Base-by-base conservation (phyloP, 2,113 vertebrate species). In the Sylvilagus bachmani region DNA sequence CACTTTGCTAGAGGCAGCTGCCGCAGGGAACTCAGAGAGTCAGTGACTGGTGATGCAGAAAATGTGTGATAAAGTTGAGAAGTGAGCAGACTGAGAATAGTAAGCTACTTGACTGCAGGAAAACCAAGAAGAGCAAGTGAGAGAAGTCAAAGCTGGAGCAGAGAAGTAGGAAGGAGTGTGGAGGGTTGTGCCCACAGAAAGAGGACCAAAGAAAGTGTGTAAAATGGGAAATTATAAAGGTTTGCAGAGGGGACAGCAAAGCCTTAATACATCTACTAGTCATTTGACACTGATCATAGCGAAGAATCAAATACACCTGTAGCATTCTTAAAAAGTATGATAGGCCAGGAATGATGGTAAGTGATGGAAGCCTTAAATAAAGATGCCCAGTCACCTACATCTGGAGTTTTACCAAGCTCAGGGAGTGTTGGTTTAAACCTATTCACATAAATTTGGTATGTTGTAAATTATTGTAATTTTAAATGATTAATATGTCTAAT, bases 111-210 rank as follows among this genome's bases (percentile, higher is more conserved):
- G 77, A 38, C 2, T 10, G 17, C 19, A 17, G 58, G 6, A 85
- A 7, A 5, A 53, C 13, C 1, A 27, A 27, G 16, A 17, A 31
- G 2, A 79, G 13, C 55, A 61, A 77, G 11, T 4, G 36, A 75
- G 31, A 64, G 29, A 29, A 89, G 24, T 1, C 11, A 53, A 71
- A 38, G 31, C 29, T 38, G 10, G 61, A 25, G 11, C 0, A 75
- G 13, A 49, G 9, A 49, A 51, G 1, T 1, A 2, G 0, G 2
- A 27, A 78, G 36, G 66, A 70, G 24, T 6, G 22, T 21, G n/a
- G 13, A 27, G 4, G 6, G 64, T 33, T 22, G 27, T 29, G 27
- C 12, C 49, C 61, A 33, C 4, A n/a, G 25, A 53, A 51, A 51
- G 25, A 66, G 21, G 38, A 36, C 27, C 8, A n/a, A 55, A 53